Evolutionary conservation across 2,113 vertebrate genomes (phyloP).

Genomic region (Sturnus vulgaris): DNA sequence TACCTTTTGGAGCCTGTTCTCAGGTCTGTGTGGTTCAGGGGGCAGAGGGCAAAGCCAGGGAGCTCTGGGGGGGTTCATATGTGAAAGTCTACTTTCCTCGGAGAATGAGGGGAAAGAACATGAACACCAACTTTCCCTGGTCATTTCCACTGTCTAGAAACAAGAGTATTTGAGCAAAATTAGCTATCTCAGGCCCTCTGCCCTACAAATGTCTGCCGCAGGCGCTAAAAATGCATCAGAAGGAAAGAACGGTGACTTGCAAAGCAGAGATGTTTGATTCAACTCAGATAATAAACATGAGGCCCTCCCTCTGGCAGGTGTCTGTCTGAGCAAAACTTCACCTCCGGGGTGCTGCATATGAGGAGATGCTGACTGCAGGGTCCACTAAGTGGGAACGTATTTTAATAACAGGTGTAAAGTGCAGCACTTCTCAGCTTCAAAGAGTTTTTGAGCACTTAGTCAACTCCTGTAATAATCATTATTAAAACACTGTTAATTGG

Average conservation of each 20-base stretch:
- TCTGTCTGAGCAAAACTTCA: constrained; percentile 25
- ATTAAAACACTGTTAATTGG: constrained; percentile 42
- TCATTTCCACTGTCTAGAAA: background rate
- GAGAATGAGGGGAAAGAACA: background rate
- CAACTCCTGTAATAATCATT: constrained; percentile 23
- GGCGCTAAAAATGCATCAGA: background rate
- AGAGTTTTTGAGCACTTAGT: constrained; percentile 2
- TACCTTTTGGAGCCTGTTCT: background rate
- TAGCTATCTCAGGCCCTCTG: background rate
- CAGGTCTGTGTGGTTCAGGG: background rate
- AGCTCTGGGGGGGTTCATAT: background rate
- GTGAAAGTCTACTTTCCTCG: background rate
- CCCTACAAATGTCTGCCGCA: background rate
- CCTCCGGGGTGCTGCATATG: background rate
- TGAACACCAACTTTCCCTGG: background rate
- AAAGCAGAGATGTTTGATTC: constrained; percentile 26
- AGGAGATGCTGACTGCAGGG: constrained; percentile 35
- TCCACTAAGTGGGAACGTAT: constrained; percentile 44
- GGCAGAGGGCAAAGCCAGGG: background rate
- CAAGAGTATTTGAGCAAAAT: background rate
- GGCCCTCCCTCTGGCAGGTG: background rate
- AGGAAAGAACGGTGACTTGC: background rate
- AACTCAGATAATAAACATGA: constrained; percentile 33
- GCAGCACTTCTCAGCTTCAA: constrained; percentile 25
- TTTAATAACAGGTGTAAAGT: constrained; percentile 33